Evolutionary conservation across 2,888 invertebrate species (phyloP), one percentile per base, ranked within the genome.

Genomic region (Harmothoe impar): DNA sequence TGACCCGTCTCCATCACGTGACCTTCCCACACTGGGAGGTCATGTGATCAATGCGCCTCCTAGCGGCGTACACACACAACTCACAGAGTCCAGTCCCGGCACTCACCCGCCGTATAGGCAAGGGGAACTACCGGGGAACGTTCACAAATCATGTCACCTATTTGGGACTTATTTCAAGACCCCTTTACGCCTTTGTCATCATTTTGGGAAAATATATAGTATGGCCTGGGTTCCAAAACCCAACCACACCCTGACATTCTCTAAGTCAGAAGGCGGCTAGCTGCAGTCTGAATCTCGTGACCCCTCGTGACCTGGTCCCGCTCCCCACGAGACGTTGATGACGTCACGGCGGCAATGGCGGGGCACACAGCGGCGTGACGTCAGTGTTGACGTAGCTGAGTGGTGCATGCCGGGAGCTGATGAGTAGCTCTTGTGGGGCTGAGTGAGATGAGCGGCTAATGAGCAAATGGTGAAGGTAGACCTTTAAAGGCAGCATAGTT

Each of bases 391-490:
- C 81, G 81, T 81, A 33, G 3, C 23, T 17, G 43, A 17, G 81
- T 15, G 20, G 81, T 15, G 81, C 23, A 35, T 43, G 81, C n/a
- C 29, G 72, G 25, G 43, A 29, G 35, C 33, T 81, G 81, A 43
- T 81, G 81, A 81, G 81, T 10, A 33, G 81, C 43, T 81, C 35
- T 43, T 43, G 20, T 20, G 5, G 25, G 17, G 81, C 81, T 81
- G 81, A 81, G 81, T 81, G 81, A 33, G 81, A 81, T 81, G 81
- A 81, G 81, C 20, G 43, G 23, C 43, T 81, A 81, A 81, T 81
- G 81, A 81, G 81, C 81, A 81, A 81, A 81, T 81, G 81, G n/a
- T 43, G 10, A 43, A 43, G 43, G 43, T 43, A 43, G 43, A 43
- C n/a, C n/a, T n/a, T n/a, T n/a, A n/a, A n/a, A n/a, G n/a, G n/a